phyloP scores from a whole-genome alignment of 92 coral and sea anemone species.

The Epizoanthus illoricatus region DNA sequence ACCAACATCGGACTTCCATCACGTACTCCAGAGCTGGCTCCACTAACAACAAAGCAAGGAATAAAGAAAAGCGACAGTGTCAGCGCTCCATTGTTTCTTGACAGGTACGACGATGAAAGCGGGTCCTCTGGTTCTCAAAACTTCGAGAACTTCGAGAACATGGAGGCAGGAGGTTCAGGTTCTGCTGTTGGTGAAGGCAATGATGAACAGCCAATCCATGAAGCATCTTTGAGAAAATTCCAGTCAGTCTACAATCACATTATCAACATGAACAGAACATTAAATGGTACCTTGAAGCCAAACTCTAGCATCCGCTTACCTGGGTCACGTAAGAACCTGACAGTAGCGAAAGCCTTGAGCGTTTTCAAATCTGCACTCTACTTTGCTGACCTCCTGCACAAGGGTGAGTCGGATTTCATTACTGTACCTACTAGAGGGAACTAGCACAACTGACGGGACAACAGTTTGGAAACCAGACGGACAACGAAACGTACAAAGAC shows the following conservation, averaged over 20 bases:
- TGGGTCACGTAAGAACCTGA: slow-evolving; percentile 15
- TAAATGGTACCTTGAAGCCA: slow-evolving; percentile 17
- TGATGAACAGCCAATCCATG: neutral
- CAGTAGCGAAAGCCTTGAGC: slow-evolving; percentile 10
- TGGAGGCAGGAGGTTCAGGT: slow-evolving; percentile 14
- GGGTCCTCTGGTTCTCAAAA: neutral
- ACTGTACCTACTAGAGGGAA: neutral
- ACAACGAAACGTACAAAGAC: too few species aligned
- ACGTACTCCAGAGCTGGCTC: neutral
- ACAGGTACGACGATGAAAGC: neutral
- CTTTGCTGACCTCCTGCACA: slow-evolving; percentile 36
- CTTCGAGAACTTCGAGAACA: slow-evolving; percentile 2
- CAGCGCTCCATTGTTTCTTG: neutral
- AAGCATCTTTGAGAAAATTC: neutral
- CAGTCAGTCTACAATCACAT: slow-evolving; percentile 18
- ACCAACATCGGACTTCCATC: neutral
- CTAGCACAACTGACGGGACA: neutral
- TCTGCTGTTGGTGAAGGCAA: neutral
- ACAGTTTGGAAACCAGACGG: neutral
- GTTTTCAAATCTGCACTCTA: slow-evolving; percentile 14
- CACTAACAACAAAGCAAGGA: neutral
- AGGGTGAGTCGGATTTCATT: slow-evolving; percentile 1
- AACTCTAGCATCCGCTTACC: slow-evolving; percentile 16
- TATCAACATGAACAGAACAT: slow-evolving; percentile 22
- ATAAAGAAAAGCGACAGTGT: neutral